These are phyloP conservation scores for Ophioninae sp. DNA, from an alignment of 2,888 invertebrate genomes.

Conservation along the genomic window DNA sequence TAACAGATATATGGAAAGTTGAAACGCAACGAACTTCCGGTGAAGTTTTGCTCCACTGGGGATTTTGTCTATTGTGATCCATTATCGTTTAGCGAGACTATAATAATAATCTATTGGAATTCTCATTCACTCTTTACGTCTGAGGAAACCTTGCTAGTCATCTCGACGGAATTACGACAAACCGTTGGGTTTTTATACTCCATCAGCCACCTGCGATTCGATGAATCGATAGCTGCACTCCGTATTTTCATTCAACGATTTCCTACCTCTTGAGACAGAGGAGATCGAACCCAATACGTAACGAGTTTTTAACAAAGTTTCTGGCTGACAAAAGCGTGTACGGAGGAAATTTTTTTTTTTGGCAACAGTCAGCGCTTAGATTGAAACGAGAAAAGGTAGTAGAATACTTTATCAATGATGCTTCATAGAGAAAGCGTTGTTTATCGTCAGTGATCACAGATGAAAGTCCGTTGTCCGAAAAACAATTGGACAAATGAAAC, in stretches of 20 bases:
- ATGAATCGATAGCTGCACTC: slow-evolving; percentile 24
- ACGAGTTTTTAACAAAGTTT: slow-evolving; percentile 59
- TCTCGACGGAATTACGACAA: slow-evolving; percentile 47
- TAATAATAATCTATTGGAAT: slow-evolving; percentile 14
- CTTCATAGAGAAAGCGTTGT: no score
- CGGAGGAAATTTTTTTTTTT: no score
- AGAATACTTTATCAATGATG: no score
- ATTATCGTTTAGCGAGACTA: slow-evolving; percentile 28
- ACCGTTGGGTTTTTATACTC: slow-evolving; percentile 31
- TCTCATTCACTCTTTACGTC: neutral
- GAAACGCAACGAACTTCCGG: slow-evolving; percentile 34
- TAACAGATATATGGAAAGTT: slow-evolving; percentile 12
- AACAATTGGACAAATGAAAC: no score
- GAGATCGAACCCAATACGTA: slow-evolving; percentile 23
- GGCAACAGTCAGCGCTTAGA: no score
- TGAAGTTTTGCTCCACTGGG: slow-evolving; percentile 6
- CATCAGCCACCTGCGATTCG: slow-evolving; percentile 39
- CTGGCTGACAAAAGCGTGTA: no score
- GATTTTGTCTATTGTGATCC: slow-evolving; percentile 22
- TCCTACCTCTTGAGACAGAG: slow-evolving; percentile 9
- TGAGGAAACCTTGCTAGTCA: slow-evolving; percentile 39
- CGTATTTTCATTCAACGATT: slow-evolving; percentile 25
- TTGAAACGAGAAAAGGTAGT: no score
- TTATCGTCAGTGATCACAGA: no score
- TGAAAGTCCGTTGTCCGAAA: no score